A percentile compares a stretch with the other conserved stretches of the same genome.
phyloP scores from a whole-genome alignment of 2,113 vertebrate genomes.

The Vidua chalybeata region DNA sequence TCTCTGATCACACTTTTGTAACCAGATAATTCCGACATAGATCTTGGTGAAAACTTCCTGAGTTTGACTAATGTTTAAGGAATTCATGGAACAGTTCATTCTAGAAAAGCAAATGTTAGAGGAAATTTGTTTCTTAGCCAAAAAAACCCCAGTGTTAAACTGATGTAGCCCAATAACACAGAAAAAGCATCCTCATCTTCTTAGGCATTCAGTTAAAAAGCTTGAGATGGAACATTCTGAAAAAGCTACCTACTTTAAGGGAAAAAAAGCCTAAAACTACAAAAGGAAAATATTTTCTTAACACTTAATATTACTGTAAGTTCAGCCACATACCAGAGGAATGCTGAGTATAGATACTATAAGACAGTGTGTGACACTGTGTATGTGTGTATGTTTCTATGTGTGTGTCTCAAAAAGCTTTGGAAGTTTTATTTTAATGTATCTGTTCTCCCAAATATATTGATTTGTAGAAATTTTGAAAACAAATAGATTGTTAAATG shows the following conservation, averaged over 20 bases:
- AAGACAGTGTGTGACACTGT: background rate
- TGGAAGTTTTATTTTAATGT: background rate
- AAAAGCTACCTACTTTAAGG: background rate
- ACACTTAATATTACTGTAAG: background rate
- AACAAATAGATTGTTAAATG: background rate
- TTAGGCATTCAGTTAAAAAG: background rate
- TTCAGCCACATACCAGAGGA: background rate
- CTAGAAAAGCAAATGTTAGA: background rate
- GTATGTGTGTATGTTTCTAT: accelerated
- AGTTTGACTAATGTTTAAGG: background rate
- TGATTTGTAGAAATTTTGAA: background rate
- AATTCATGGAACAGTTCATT: background rate
- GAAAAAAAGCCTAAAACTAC: background rate
- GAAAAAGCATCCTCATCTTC: accelerated
- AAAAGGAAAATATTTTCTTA: background rate
- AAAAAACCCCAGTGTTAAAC: background rate
- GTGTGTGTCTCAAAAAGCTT: background rate
- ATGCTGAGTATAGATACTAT: background rate
- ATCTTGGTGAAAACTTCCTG: background rate
- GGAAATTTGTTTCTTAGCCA: background rate
- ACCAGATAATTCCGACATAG: background rate
- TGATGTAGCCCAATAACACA: background rate
- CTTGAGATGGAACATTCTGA: background rate
- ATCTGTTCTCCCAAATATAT: background rate
- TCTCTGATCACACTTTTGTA: background rate